Evolutionary conservation across 2,888 invertebrate species (phyloP), one percentile per base, ranked within the genome.

Genomic region (Cephus rjabovi): DNA sequence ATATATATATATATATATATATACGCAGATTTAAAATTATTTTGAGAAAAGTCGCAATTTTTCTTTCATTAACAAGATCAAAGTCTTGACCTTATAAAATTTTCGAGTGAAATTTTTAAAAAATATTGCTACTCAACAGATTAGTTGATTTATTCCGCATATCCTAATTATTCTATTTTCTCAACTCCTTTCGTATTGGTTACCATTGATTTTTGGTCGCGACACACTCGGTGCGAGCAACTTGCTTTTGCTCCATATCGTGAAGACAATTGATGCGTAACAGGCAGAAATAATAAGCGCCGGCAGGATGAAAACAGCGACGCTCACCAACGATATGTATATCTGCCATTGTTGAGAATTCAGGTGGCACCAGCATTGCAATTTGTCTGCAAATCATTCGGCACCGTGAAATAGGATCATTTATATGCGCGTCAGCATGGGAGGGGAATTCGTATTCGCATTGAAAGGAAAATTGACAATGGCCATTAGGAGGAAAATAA

Each of bases 241-340:
- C 71, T 89, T 87, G 79, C 92, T 90, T 82, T 92, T 92, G 79
- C 87, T 89, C 93, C 93, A 93, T 76, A 93, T 93, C 71, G 93
- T 92, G 82, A 89, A 88, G 75, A 93, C 92, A 84, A 93, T 93
- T 85, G 92, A 88, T 30, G 91, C 88, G 86, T 93, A 93, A 83
- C 93, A 93, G 31, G 90, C 89, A 6, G 92, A 89, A 80, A 93
- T 93, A 81, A 93, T 92, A 80, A 92, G 82, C n/a, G 92, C 92
- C 3, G 93, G 93, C 30, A 93, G 84, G 82, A 93, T 87, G 84
- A 93, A 93, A 11, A 93, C 87, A 0, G 91, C 87, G 12, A 92
- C 79, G 3, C 93, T 90, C 34, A 93, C 90, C 75, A 92, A 82
- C 0, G 92, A 90, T 84, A 93, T 88, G 87, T 93, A 93, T 15